These are phyloP conservation scores for Tinea pellionella DNA, from an alignment of 2,888 invertebrate genomes.

Conservation along the genomic window DNA sequence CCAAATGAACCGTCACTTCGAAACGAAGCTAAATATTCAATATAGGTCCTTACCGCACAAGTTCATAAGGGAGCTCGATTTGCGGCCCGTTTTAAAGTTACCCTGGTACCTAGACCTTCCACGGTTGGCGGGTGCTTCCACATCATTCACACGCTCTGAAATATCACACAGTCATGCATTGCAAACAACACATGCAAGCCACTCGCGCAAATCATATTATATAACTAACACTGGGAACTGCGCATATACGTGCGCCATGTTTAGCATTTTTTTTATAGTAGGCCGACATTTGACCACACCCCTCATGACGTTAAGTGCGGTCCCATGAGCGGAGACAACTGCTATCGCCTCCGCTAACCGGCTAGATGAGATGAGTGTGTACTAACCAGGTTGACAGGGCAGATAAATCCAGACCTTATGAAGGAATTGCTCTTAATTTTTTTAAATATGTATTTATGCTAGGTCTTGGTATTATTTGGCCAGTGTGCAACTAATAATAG, in stretches of 20 bases:
- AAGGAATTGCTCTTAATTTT: too few species aligned
- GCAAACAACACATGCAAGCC: not conserved
- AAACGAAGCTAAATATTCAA: not conserved
- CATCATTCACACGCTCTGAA: conserved; percentile 86
- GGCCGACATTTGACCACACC: too few species aligned
- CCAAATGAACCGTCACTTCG: conserved; percentile 14
- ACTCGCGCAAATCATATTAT: not conserved
- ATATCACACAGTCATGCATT: conserved; percentile 39
- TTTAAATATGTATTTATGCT: too few species aligned
- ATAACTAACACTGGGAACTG: not conserved
- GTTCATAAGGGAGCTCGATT: conserved; percentile 96
- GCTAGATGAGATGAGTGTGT: too few species aligned
- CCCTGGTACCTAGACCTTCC: conserved; percentile 86
- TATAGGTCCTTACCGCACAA: conserved; percentile 85
- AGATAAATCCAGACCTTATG: too few species aligned
- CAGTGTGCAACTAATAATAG: too few species aligned
- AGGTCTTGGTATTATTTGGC: too few species aligned
- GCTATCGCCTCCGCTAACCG: too few species aligned
- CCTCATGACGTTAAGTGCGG: too few species aligned
- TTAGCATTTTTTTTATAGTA: too few species aligned
- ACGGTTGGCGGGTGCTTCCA: conserved; percentile 79
- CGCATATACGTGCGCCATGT: not conserved
- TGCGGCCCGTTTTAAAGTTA: conserved; percentile 89
- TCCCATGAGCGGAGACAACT: too few species aligned
- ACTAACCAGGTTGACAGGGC: too few species aligned